Conservation (phyloP, 2,113 vertebrate species). For the Salvelinus fontinalis region DNA sequence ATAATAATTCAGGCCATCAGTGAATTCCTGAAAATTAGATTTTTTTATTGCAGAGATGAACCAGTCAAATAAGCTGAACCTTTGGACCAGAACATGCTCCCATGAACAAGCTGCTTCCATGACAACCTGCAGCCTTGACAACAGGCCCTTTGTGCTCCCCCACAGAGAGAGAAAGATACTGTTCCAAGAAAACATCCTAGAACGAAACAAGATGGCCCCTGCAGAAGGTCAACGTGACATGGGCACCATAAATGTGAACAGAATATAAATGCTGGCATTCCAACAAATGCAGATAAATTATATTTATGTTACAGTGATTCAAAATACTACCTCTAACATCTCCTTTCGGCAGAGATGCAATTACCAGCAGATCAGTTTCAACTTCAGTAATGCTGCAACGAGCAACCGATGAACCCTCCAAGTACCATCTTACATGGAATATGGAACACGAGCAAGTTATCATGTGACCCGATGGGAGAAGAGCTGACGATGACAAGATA, state of each 20-base stretch:
- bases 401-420: too few species aligned
- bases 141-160: background rate
- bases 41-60: too few species aligned
- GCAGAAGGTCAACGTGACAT: background rate
- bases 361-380: too few species aligned
- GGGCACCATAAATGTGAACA: background rate
- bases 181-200: background rate
- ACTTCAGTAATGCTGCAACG: too few species aligned
- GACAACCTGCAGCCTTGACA: constrained; percentile 3
- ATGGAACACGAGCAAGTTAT: too few species aligned
- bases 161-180: background rate
- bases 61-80: background rate
- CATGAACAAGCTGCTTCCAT: constrained; percentile 1
- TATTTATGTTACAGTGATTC: too few species aligned
- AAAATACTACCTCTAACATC: too few species aligned
- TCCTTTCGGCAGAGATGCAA: too few species aligned
- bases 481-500: background rate
- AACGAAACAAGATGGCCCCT: background rate
- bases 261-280: background rate
- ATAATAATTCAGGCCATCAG: background rate
- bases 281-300: too few species aligned
- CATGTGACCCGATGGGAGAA: background rate
- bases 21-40: background rate
- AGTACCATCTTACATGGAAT: too few species aligned
- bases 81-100: background rate